These are phyloP conservation scores for Drosophila tropicalis DNA, from an alignment of 1,140 invertebrate species.

Conservation along the genomic window DNA sequence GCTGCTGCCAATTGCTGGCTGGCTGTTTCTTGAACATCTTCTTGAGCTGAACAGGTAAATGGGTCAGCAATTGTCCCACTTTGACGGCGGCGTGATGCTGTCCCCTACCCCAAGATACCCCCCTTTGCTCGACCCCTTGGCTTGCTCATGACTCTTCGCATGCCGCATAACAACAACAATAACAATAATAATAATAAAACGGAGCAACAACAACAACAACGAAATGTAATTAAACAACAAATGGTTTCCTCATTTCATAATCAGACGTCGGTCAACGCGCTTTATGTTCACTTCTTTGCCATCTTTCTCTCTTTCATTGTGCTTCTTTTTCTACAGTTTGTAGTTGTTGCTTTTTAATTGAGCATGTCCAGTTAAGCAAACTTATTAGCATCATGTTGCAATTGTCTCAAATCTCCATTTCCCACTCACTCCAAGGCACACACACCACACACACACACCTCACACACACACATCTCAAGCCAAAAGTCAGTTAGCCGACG, in stretches of 20 bases:
- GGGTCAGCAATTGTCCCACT: constrained; percentile 49
- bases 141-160: constrained; percentile 28
- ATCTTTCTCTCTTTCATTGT: neutral
- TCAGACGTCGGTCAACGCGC: constrained; percentile 46
- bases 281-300: neutral
- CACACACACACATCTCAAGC: neutral
- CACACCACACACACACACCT: constrained; percentile 4
- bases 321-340: constrained; percentile 34
- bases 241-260: constrained; percentile 76
- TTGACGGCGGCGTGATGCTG: constrained; percentile 24
- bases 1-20: constrained; percentile 17
- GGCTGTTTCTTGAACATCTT: constrained; percentile 16
- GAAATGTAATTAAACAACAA: constrained; percentile 70
- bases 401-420: constrained; percentile 27
- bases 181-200: constrained; percentile 58
- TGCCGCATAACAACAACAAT: constrained; percentile 44
- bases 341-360: constrained; percentile 8
- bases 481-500: constrained; percentile 65
- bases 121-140: neutral
- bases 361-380: constrained; percentile 23
- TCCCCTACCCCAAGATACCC: too few relatives aligned
- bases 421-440: neutral
- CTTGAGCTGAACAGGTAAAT: constrained; percentile 23
- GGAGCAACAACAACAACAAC: constrained; percentile 40
- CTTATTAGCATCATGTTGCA: constrained; percentile 45